Percentiles rank a stretch among this genome's conserved stretches.
Evolutionary conservation across 2,113 vertebrate species (phyloP).

Genomic region (Aldabrachelys gigantea): DNA sequence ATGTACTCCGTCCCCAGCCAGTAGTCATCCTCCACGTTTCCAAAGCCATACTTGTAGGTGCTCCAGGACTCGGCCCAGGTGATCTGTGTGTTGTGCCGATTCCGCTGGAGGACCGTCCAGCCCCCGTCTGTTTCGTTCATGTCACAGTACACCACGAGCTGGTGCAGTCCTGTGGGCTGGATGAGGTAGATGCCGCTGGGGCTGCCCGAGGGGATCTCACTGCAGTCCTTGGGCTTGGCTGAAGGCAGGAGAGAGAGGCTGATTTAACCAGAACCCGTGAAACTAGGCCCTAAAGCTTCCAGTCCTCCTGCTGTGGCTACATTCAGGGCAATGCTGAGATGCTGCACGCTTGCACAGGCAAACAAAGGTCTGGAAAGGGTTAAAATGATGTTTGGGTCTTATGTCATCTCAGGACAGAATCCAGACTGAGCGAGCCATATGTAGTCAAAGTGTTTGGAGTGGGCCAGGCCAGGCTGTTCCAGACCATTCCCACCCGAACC

Average conservation of each 20-base stretch:
- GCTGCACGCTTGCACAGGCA: background rate
- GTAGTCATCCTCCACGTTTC: slow-evolving; percentile 27
- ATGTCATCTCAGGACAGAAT: background rate
- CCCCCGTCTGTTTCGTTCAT: slow-evolving; percentile 31
- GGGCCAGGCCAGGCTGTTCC: background rate
- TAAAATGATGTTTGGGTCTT: background rate
- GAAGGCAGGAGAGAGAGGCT: background rate
- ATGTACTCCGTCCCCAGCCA: slow-evolving; percentile 32
- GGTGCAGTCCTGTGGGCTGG: slow-evolving; percentile 59
- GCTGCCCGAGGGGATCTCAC: slow-evolving; percentile 20
- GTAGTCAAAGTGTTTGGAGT: background rate
- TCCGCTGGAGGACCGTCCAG: slow-evolving; percentile 36
- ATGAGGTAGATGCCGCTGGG: slow-evolving; percentile 67
- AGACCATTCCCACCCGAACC: background rate
- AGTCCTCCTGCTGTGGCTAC: fast-evolving
- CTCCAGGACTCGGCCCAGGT: slow-evolving; percentile 31
- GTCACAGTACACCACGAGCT: slow-evolving; percentile 64
- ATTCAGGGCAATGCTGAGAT: background rate
- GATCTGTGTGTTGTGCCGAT: background rate
- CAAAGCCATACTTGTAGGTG: slow-evolving; percentile 44
- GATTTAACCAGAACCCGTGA: background rate
- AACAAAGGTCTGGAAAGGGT: background rate
- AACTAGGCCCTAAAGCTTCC: background rate
- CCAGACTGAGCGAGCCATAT: background rate
- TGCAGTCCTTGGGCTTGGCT: slow-evolving; percentile 70